These are phyloP conservation scores for Rhagologus leucostigma DNA, from an alignment of 2,113 vertebrate genomes.

Conservation along the genomic window DNA sequence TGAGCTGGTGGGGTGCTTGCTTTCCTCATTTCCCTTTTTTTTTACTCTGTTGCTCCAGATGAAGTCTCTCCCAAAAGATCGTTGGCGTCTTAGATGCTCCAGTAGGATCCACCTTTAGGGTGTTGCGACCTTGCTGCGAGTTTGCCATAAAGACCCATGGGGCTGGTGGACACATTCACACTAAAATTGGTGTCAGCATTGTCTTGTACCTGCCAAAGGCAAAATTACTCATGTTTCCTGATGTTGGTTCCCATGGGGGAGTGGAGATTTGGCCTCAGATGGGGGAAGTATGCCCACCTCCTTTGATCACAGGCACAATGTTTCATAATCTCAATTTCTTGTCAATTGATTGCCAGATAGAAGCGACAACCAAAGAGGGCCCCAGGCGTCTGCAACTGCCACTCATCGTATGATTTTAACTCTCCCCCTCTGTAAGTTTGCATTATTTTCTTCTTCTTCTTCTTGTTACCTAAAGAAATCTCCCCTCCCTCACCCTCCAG, in stretches of 20 bases:
- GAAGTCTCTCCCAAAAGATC: background rate
- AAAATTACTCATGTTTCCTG: background rate
- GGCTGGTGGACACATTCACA: background rate
- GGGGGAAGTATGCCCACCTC: conserved; percentile 40
- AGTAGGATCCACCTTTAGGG: background rate
- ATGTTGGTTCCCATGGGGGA: background rate
- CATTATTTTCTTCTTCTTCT: conserved; percentile 55
- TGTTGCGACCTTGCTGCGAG: background rate
- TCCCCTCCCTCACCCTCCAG: background rate
- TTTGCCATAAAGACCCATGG: background rate
- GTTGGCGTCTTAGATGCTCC: accelerated
- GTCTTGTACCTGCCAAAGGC: background rate
- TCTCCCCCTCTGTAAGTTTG: conserved; percentile 71
- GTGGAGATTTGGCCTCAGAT: conserved; percentile 10
- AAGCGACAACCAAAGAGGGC: conserved; percentile 72
- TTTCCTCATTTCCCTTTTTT: background rate
- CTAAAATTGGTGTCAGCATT: background rate
- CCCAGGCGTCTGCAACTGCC: conserved; percentile 66
- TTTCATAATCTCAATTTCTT: conserved; percentile 73
- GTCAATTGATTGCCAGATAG: conserved; percentile 75
- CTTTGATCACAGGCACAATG: conserved; percentile 34
- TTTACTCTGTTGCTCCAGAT: background rate
- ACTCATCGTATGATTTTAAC: conserved; percentile 72
- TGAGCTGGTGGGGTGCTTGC: background rate
- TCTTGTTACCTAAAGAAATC: conserved; percentile 38